These are phyloP conservation scores for Lithophane ornitopus DNA, from an alignment of 2,888 invertebrate genomes.

Conservation along the genomic window DNA sequence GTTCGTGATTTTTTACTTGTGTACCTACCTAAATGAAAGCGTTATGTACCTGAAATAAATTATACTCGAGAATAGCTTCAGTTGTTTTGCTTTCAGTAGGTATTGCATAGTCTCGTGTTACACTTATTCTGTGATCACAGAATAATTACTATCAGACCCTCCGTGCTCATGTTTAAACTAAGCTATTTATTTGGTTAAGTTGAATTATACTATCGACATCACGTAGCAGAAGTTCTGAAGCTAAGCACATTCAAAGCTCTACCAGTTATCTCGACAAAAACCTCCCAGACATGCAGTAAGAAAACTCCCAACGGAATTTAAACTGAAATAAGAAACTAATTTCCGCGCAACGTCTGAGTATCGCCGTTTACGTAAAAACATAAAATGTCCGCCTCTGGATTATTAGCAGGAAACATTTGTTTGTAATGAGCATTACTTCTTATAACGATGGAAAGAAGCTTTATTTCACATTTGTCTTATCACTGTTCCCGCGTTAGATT, in stretches of 20 bases:
- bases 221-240: constrained; percentile 10
- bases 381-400: constrained; percentile 53
- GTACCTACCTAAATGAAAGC: not conserved
- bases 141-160: not conserved
- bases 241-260: constrained; percentile 22
- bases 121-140: not conserved
- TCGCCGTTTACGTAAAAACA: constrained; percentile 54
- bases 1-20: not conserved
- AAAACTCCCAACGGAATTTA: constrained; percentile 53
- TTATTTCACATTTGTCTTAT: constrained; percentile 77
- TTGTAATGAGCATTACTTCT: constrained; percentile 67
- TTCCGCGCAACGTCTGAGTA: constrained; percentile 53
- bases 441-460: constrained; percentile 64
- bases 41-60: constrained; percentile 10
- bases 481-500: constrained; percentile 58
- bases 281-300: constrained; percentile 53
- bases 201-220: constrained; percentile 16
- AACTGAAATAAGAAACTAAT: constrained; percentile 60
- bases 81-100: constrained; percentile 21
- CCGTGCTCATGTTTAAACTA: not conserved
- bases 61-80: constrained; percentile 39
- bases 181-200: not conserved
- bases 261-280: constrained; percentile 51
- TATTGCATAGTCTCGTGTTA: constrained; percentile 7
- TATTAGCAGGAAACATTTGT: constrained; percentile 62